Percentiles rank a stretch among this genome's conserved stretches.
Evolutionary conservation across 2,888 invertebrate species (phyloP).

Genomic region (Ormyrus nitidulus): DNA sequence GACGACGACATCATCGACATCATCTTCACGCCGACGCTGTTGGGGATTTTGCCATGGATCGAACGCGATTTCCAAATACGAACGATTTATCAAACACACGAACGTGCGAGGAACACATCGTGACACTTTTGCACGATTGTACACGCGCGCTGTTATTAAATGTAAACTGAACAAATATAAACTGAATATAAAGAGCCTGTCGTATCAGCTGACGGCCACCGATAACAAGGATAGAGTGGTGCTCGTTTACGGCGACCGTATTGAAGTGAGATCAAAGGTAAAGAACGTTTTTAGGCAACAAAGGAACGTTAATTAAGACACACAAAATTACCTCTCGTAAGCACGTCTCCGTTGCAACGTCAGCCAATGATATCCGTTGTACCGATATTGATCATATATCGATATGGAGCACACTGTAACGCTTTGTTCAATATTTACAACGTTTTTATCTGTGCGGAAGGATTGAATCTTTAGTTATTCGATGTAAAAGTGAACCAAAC

Average conservation of each 20-base stretch:
- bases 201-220: conserved; percentile 75
- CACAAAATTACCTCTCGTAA: conserved; percentile 26
- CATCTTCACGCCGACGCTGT: conserved; percentile 3
- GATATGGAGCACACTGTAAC: conserved; percentile 27
- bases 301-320: conserved; percentile 10
- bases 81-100: background rate
- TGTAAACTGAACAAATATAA: conserved; percentile 5
- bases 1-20: conserved; percentile 40
- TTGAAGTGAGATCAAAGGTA: conserved; percentile 77
- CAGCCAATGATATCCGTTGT: conserved; percentile 32
- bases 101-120: too few species aligned
- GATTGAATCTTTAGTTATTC: conserved; percentile 13
- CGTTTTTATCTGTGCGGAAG: conserved; percentile 29
- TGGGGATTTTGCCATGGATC: background rate
- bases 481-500: conserved; percentile 7
- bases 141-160: too few species aligned
- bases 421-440: conserved; percentile 33
- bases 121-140: too few species aligned
- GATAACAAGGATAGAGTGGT: conserved; percentile 77
- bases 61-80: conserved; percentile 7
- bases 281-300: conserved; percentile 61
- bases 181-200: conserved; percentile 70
- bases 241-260: conserved; percentile 77
- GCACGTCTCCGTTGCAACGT: conserved; percentile 46
- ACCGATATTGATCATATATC: conserved; percentile 36